phyloP scores from a whole-genome alignment of 2,797 vertebrate genomes.

The Acanthis flammea region DNA sequence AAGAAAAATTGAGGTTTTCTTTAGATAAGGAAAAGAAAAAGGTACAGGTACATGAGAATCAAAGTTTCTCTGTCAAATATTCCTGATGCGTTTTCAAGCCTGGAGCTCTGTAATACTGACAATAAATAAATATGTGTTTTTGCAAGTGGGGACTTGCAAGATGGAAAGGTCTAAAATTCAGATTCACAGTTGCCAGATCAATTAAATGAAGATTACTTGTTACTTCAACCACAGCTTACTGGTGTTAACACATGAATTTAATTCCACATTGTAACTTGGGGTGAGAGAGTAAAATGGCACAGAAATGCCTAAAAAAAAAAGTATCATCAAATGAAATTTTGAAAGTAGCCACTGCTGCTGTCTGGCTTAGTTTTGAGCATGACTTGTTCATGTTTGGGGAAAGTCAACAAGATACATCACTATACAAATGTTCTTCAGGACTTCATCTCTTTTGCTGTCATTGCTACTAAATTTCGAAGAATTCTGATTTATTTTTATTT shows the following conservation, averaged over 20 bases:
- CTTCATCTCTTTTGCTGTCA: not conserved
- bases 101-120: not conserved
- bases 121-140: not conserved
- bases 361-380: not conserved
- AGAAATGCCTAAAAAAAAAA: not conserved
- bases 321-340: not conserved
- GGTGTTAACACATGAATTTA: not conserved
- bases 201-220: conserved; percentile 20
- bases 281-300: not conserved
- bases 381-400: not conserved
- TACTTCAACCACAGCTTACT: not conserved
- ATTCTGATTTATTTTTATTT: not conserved
- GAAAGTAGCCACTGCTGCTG: not conserved
- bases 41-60: not conserved
- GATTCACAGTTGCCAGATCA: not conserved
- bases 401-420: not conserved
- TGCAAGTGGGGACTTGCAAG: not conserved
- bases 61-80: not conserved
- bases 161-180: not conserved
- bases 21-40: not conserved
- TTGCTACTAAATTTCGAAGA: not conserved
- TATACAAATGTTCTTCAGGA: not conserved
- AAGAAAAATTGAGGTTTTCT: not conserved
- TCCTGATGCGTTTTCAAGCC: not conserved
- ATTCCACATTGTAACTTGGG: not conserved